Evolutionary conservation across 1,140 invertebrate species (phyloP).

Genomic region (Drosophila erecta): DNA sequence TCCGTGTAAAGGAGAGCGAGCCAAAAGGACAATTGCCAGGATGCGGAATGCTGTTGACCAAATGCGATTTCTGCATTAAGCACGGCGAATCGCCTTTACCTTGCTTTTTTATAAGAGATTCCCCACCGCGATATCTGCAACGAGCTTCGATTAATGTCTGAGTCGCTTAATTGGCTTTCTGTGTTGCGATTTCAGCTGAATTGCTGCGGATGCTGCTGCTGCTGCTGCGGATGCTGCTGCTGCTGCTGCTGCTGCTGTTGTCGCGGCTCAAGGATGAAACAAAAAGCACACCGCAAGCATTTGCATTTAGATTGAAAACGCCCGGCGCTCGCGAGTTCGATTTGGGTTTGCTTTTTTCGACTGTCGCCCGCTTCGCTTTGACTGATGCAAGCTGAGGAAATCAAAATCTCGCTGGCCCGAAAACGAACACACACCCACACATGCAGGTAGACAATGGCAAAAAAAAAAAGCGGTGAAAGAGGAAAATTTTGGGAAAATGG

Average conservation of each 20-base stretch:
- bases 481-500: slow-evolving; percentile 7
- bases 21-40: slow-evolving; percentile 32
- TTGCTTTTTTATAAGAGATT: slow-evolving; percentile 11
- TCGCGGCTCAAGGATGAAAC: slow-evolving; percentile 45
- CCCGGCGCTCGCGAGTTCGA: slow-evolving; percentile 47
- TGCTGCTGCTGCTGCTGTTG: slow-evolving; percentile 17
- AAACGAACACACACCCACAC: slow-evolving; percentile 21
- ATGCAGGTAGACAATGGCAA: slow-evolving; percentile 31
- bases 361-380: slow-evolving; percentile 32
- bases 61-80: slow-evolving; percentile 54
- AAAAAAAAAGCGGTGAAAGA: neutral
- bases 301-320: slow-evolving; percentile 82
- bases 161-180: slow-evolving; percentile 77
- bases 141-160: slow-evolving; percentile 69
- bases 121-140: slow-evolving; percentile 37
- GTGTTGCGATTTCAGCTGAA: slow-evolving; percentile 75
- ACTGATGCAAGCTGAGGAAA: slow-evolving; percentile 73
- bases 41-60: slow-evolving; percentile 9
- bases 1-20: neutral
- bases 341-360: slow-evolving; percentile 26
- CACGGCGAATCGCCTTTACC: slow-evolving; percentile 33
- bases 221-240: slow-evolving; percentile 9
- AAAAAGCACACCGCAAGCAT: slow-evolving; percentile 70
- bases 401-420: slow-evolving; percentile 57
- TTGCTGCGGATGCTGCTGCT: slow-evolving; percentile 8